A percentile compares a stretch with the other conserved stretches of the same genome.
phyloP scores from a whole-genome alignment of 2,888 invertebrate genomes.

The Charanyca ferruginea region DNA sequence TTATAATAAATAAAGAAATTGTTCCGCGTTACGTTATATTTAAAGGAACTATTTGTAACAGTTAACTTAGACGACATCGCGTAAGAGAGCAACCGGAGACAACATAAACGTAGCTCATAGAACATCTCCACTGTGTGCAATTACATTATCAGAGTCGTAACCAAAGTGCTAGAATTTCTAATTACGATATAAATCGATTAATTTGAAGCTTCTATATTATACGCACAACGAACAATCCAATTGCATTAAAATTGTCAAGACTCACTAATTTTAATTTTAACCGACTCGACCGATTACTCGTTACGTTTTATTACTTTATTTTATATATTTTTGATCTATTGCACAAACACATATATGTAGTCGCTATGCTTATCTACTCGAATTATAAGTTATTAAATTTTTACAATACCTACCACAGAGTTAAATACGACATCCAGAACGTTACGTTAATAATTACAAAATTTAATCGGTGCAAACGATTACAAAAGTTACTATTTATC shows the following conservation, averaged over 20 bases:
- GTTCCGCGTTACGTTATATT: constrained; percentile 69
- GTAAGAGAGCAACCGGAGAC: constrained; percentile 83
- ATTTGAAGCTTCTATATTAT: constrained; percentile 87
- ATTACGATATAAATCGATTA: constrained; percentile 86
- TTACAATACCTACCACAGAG: constrained; percentile 88
- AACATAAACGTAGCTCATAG: constrained; percentile 74
- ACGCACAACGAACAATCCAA: constrained; percentile 83
- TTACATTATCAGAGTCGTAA: constrained; percentile 78
- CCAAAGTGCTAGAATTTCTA: constrained; percentile 87
- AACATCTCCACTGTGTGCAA: constrained; percentile 80
- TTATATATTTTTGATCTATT: constrained; percentile 83
- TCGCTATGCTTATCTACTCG: constrained; percentile 86
- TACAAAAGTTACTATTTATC: constrained; percentile 82
- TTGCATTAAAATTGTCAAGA: constrained; percentile 80
- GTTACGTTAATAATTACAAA: constrained; percentile 89
- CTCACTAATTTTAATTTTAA: constrained; percentile 75
- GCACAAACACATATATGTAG: constrained; percentile 88
- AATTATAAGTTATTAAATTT: constrained; percentile 86
- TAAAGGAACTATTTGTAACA: constrained; percentile 75
- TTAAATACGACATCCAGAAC: constrained; percentile 90
- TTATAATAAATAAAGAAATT: constrained; percentile 77
- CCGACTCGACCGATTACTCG: constrained; percentile 73
- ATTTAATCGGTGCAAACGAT: constrained; percentile 88
- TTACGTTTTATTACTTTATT: constrained; percentile 74
- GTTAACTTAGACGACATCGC: constrained; percentile 67